Percentiles rank a stretch among this genome's conserved stretches.
Conservation (phyloP, 2,888 invertebrate genomes). For the Malachius bipustulatus region DNA sequence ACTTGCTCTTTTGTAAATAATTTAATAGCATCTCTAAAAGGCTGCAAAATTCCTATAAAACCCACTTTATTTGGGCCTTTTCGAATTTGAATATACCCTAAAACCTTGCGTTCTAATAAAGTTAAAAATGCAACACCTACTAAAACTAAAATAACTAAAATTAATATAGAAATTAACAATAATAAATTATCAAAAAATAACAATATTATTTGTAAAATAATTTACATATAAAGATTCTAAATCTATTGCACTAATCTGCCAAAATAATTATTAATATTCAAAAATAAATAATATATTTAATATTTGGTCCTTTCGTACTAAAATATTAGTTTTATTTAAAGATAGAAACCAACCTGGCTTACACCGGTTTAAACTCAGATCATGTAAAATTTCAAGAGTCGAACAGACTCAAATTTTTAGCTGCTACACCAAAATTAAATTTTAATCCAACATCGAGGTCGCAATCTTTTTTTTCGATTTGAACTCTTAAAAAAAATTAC, state of each 20-base stretch:
- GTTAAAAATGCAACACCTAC: conserved; percentile 59
- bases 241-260: conserved; percentile 58
- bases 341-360: conserved; percentile 80
- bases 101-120: conserved; percentile 57
- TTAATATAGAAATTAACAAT: too few species aligned
- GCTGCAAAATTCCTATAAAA: conserved; percentile 49
- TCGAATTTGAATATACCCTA: conserved; percentile 62
- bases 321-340: conserved; percentile 46
- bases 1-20: conserved; percentile 56
- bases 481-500: too few species aligned
- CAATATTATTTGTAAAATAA: conserved; percentile 45
- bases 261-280: too few species aligned
- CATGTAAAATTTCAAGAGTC: conserved; percentile 75
- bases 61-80: conserved; percentile 64
- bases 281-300: too few species aligned
- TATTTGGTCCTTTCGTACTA: too few species aligned
- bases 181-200: too few species aligned
- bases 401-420: too few species aligned
- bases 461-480: too few species aligned
- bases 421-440: too few species aligned
- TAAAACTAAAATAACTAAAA: conserved; percentile 46
- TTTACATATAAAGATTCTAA: conserved; percentile 55
- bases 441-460: too few species aligned
- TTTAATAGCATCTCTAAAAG: too few species aligned
- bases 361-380: conserved; percentile 82